phyloP scores from a whole-genome alignment of 1,140 invertebrate genomes.

The Neodiprion fabricii region DNA sequence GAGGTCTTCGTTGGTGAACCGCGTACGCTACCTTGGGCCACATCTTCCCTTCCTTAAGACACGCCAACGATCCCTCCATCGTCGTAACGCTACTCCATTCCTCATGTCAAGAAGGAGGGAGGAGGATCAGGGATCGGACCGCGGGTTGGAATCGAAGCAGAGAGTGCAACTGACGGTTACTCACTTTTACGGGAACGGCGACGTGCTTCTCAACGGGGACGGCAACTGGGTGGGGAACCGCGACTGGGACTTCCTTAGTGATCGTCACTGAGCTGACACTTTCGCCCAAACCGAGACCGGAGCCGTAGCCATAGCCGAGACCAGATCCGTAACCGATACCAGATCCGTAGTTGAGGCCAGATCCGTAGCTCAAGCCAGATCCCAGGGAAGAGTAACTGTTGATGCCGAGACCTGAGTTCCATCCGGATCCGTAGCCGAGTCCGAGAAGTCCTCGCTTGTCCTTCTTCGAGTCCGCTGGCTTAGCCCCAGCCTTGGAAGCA shows the following conservation, averaged over 20 bases:
- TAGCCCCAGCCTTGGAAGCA: not conserved
- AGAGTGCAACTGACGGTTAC: not conserved
- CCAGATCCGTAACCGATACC: constrained; percentile 25
- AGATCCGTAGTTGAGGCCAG: not conserved
- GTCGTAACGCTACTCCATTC: not conserved
- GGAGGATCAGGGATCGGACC: too few relatives aligned
- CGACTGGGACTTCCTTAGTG: constrained; percentile 52
- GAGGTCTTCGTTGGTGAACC: not conserved
- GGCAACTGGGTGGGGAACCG: constrained; percentile 49
- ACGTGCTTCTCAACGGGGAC: constrained; percentile 52
- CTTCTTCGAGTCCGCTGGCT: constrained; percentile 32
- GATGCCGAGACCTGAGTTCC: not conserved
- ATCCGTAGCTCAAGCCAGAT: constrained; percentile 26
- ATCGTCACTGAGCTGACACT: constrained; percentile 41
- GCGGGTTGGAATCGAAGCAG: too few relatives aligned
- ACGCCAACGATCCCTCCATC: not conserved
- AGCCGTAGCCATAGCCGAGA: not conserved
- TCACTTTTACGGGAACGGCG: constrained; percentile 52
- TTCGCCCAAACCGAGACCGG: constrained; percentile 20
- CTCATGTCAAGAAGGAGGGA: not conserved
- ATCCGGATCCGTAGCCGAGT: constrained; percentile 43
- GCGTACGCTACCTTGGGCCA: not conserved
- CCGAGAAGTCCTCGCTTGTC: constrained; percentile 50
- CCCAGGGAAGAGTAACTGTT: not conserved
- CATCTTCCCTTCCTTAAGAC: not conserved